Percentiles rank a stretch among this genome's conserved stretches.
Evolutionary conservation across 2,888 invertebrate genomes (phyloP).

Genomic region (Ichneumoninae sp.): DNA sequence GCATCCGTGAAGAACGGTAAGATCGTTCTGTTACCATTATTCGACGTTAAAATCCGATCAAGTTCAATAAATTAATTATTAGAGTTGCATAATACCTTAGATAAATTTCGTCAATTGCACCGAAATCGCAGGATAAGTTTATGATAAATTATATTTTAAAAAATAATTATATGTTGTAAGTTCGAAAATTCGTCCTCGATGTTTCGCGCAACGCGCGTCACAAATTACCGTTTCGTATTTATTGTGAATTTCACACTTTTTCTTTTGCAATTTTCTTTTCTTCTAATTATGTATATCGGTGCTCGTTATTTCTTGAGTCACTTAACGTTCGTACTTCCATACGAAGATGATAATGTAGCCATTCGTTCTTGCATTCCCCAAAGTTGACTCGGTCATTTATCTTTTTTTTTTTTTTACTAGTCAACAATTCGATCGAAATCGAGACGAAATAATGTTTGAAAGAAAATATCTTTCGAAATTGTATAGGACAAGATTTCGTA

Average conservation of each 20-base stretch:
- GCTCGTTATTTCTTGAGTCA: conserved; percentile 27
- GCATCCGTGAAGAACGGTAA: neutral
- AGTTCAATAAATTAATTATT: neutral
- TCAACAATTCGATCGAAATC: conserved; percentile 8
- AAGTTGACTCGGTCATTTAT: conserved; percentile 28
- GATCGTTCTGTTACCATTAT: neutral
- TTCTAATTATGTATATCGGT: conserved; percentile 20
- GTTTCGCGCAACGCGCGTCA: conserved; percentile 3
- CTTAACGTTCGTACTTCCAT: conserved; percentile 8
- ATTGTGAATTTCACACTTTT: conserved; percentile 6
- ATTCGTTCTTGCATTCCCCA: conserved; percentile 51
- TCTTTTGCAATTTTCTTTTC: neutral
- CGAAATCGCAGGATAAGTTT: conserved; percentile 20
- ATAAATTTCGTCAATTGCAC: conserved; percentile 3
- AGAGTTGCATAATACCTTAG: neutral
- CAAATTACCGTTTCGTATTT: neutral
- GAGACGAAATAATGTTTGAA: neutral
- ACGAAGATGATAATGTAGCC: neutral
- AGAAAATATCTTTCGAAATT: neutral
- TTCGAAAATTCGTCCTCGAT: conserved; percentile 10
- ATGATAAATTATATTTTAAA: conserved; percentile 15
- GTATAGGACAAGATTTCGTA: neutral
- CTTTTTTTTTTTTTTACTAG: conserved; percentile 39
- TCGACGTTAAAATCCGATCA: neutral
- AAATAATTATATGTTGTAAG: neutral